phyloP scores from a whole-genome alignment of 2,797 vertebrate species.

The Sebastes nivosus region DNA sequence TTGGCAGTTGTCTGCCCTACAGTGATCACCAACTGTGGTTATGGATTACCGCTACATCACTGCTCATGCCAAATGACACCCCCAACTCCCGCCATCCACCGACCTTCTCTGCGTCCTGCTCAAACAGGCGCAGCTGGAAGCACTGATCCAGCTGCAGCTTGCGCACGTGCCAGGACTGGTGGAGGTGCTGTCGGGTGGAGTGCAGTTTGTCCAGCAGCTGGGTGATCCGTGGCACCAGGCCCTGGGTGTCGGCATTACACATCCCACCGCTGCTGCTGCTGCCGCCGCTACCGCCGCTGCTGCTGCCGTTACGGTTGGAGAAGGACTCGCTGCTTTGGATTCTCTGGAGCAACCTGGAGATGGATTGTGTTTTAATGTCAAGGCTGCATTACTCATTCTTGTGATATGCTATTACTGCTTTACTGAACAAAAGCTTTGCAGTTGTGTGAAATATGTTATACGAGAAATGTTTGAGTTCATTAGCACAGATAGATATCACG shows the following conservation, averaged over 20 bases:
- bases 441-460: not conserved
- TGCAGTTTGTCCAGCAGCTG: conserved; percentile 96
- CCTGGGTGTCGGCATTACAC: conserved; percentile 94
- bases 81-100: conserved; percentile 16
- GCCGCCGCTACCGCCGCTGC: conserved; percentile 72
- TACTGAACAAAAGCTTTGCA: not conserved
- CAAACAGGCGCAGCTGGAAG: conserved; percentile 97
- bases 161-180: conserved; percentile 96
- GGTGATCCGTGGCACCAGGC: conserved; percentile 92
- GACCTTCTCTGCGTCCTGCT: conserved; percentile 99
- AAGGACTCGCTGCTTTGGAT: conserved; percentile 97
- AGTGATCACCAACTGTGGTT: conserved; percentile 40
- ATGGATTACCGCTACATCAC: conserved; percentile 56
- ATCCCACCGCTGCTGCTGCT: conserved; percentile 73
- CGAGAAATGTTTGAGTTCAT: not conserved
- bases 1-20: conserved; percentile 36
- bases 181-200: conserved; percentile 94
- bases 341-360: conserved; percentile 87
- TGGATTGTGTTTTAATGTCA: not conserved
- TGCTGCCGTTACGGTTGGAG: conserved; percentile 90
- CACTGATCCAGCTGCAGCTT: conserved; percentile 98
- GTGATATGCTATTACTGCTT: not conserved
- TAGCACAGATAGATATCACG: not conserved
- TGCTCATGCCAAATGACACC: conserved; percentile 1
- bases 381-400: not conserved